These are phyloP conservation scores for Hartigia nigra DNA, from an alignment of 2,888 invertebrate genomes.

Conservation along the genomic window DNA sequence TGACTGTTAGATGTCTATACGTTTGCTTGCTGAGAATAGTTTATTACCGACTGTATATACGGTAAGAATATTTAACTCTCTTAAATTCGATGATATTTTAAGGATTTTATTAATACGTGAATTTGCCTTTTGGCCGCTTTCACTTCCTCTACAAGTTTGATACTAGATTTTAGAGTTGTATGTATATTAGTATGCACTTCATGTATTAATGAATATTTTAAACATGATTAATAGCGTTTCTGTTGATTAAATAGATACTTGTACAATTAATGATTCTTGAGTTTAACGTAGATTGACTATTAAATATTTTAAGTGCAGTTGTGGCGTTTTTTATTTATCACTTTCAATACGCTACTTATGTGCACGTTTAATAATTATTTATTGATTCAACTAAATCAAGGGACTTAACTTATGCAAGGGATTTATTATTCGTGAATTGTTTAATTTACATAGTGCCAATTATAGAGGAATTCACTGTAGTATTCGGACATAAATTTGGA, in stretches of 20 bases:
- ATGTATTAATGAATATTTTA: background rate
- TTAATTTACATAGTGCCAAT: background rate
- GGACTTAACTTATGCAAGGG: background rate
- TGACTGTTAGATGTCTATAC: background rate
- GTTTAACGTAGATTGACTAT: background rate
- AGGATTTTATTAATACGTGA: background rate
- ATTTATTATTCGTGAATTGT: background rate
- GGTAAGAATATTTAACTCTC: background rate
- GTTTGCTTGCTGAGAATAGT: background rate
- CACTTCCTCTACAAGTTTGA: background rate
- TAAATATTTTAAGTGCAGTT: background rate
- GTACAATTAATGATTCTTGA: background rate
- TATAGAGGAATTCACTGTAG: background rate
- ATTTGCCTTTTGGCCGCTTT: background rate
- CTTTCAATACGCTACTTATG: background rate
- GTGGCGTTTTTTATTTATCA: background rate
- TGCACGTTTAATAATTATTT: background rate
- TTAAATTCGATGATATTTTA: background rate
- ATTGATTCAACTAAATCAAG: background rate
- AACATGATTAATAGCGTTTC: background rate
- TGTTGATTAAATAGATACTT: background rate
- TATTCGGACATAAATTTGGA: background rate
- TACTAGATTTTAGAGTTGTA: background rate
- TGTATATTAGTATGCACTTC: background rate
- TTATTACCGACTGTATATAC: background rate